Evolutionary conservation across 2,113 vertebrate species (phyloP), one percentile per base, ranked within the genome.

Genomic region (Odontophorus gujanensis): DNA sequence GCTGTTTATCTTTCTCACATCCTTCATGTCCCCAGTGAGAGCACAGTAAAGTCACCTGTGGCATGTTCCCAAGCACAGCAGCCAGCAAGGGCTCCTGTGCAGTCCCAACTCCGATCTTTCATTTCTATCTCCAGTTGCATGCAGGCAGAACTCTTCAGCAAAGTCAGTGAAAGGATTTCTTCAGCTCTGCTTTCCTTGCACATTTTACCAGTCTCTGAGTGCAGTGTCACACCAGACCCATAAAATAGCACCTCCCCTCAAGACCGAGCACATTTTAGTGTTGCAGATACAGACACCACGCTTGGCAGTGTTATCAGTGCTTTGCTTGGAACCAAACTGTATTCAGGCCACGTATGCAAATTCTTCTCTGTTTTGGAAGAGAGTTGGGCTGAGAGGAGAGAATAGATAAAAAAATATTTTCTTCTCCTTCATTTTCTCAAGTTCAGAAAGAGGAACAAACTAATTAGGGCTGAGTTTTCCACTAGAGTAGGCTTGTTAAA

Each of bases 271-370:
- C n/a, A 8, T 14, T 62, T 17, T 15, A 53, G 40, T 8, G 13
- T 2, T 8, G 12, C 3, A 6, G 43, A 3, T 13, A 20, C 18
- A 6, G 48, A 38, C 28, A 2, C 26, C 48, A 16, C 36, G 2
- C 36, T 5, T 3, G 12, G 22, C n/a, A 20, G 43, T 16, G 32
- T 6, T 22, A 19, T 18, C 2, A 1, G 50, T 21, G 4, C 40
- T 51, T 65, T 47, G 22, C 40, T 22, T 24, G 36, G 26, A 62
- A 57, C 48, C 61, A 43, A 50, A 38, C 53, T 48, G 7, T 21
- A 8, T 25, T 74, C 61, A 68, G 48, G 61, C 32, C 32, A n/a
- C 0, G 0, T 12, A 13, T 17, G 73, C 25, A 43, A 62, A 48
- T 73, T 62, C 40, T 43, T 74, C n/a, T 55, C 38, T 11, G 11